Evolutionary conservation across 2,113 vertebrate genomes (phyloP).

Genomic region (Calyptomena viridis): DNA sequence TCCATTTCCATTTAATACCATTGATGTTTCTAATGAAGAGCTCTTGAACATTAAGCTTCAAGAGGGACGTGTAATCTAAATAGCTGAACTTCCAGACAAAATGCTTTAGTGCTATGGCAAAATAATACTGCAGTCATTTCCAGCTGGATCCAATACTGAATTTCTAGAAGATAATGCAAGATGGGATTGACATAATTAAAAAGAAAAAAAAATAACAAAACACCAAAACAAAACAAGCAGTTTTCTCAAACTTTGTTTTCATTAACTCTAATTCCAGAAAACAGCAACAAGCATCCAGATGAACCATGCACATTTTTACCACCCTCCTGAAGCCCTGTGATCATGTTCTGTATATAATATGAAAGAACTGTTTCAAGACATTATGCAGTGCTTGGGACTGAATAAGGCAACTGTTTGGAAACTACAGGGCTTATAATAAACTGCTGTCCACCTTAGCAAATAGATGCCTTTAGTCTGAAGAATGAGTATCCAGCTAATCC

Average conservation of each 20-base stretch:
- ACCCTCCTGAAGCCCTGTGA: background rate
- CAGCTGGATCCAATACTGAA: background rate
- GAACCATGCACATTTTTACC: background rate
- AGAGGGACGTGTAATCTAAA: background rate
- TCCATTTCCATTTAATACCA: background rate
- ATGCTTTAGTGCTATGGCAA: background rate
- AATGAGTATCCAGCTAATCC: background rate
- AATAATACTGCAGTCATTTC: background rate
- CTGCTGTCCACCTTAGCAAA: background rate
- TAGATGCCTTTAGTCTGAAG: background rate
- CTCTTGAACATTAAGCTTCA: slow-evolving; percentile 12
- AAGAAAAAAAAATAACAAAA: background rate
- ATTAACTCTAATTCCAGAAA: background rate
- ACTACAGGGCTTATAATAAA: background rate
- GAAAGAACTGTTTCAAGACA: slow-evolving; percentile 13
- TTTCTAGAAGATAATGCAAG: slow-evolving; percentile 17
- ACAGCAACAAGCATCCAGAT: background rate
- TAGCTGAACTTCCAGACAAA: background rate
- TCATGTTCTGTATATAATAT: background rate
- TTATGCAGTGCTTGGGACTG: background rate
- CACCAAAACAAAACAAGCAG: background rate
- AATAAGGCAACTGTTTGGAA: background rate
- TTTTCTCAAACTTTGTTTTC: slow-evolving; percentile 7
- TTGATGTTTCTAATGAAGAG: slow-evolving; percentile 31
- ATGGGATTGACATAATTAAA: background rate